A percentile compares a stretch with the other conserved stretches of the same genome.
These are phyloP conservation scores for Thymelicus sylvestris DNA, from an alignment of 2,888 invertebrate genomes.

Conservation along the genomic window DNA sequence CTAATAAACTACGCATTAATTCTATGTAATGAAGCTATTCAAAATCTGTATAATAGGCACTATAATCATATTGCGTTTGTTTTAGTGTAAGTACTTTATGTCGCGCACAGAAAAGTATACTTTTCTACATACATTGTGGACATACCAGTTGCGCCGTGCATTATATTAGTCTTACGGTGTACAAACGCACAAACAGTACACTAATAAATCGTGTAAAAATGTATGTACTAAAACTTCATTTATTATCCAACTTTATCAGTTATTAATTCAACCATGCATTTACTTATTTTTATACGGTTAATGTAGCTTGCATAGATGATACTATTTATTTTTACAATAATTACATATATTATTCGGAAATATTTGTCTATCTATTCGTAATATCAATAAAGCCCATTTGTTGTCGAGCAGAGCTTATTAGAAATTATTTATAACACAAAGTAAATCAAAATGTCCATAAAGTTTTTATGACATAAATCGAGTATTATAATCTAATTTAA, in stretches of 20 bases:
- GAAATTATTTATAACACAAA: background rate
- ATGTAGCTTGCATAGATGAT: background rate
- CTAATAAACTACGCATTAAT: background rate
- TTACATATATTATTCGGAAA: background rate
- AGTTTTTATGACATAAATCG: too few relatives aligned
- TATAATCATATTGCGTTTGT: constrained; percentile 15
- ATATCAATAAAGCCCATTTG: background rate
- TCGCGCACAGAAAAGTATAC: background rate
- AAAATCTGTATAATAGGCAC: constrained; percentile 19
- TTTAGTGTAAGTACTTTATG: background rate
- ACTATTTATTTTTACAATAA: constrained; percentile 3
- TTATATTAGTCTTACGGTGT: too few relatives aligned
- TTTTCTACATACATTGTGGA: background rate
- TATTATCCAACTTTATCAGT: background rate
- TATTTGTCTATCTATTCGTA: background rate
- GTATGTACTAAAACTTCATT: background rate
- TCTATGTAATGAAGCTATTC: background rate
- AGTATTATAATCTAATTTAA: too few relatives aligned
- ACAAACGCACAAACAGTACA: background rate
- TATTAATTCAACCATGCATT: background rate
- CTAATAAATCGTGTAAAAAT: constrained; percentile 5
- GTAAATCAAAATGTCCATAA: background rate
- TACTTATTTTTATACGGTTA: background rate
- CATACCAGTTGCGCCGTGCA: too few relatives aligned
- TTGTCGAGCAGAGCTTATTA: background rate